Evolutionary conservation across 1,140 invertebrate genomes (phyloP).

Genomic region (Galleria mellonella): DNA sequence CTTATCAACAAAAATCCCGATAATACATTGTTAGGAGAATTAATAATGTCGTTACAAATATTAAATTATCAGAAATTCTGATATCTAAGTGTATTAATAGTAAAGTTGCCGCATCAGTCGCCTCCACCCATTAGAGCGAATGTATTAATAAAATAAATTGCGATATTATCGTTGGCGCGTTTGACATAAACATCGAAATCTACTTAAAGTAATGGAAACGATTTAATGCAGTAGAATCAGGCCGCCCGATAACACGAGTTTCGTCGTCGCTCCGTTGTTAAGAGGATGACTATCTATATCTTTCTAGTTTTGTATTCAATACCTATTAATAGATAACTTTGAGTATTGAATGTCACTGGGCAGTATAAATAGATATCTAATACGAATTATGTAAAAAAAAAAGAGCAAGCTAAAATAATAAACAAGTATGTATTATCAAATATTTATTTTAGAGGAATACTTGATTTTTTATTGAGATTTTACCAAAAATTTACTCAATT

Average conservation of each 20-base stretch:
- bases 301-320: neutral
- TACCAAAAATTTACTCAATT: too few relatives aligned
- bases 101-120: conserved; percentile 7
- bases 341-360: too few relatives aligned
- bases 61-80: too few relatives aligned
- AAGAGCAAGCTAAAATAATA: too few relatives aligned
- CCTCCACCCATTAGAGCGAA: conserved; percentile 47
- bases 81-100: conserved; percentile 6
- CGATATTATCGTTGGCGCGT: conserved; percentile 58
- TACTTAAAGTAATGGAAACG: conserved; percentile 70
- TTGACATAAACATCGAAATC: conserved; percentile 70
- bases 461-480: too few relatives aligned
- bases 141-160: conserved; percentile 68
- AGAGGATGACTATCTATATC: neutral
- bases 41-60: neutral
- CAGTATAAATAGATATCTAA: too few relatives aligned
- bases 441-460: too few relatives aligned
- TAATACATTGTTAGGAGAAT: too few relatives aligned
- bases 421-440: too few relatives aligned
- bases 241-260: conserved; percentile 46
- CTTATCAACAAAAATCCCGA: too few relatives aligned
- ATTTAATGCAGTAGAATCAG: conserved; percentile 55
- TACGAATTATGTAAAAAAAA: too few relatives aligned
- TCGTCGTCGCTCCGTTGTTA: conserved; percentile 15
- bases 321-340: too few relatives aligned